Base-by-base conservation (phyloP, 2,113 vertebrate species). In the Hydrolagus affinis region DNA sequence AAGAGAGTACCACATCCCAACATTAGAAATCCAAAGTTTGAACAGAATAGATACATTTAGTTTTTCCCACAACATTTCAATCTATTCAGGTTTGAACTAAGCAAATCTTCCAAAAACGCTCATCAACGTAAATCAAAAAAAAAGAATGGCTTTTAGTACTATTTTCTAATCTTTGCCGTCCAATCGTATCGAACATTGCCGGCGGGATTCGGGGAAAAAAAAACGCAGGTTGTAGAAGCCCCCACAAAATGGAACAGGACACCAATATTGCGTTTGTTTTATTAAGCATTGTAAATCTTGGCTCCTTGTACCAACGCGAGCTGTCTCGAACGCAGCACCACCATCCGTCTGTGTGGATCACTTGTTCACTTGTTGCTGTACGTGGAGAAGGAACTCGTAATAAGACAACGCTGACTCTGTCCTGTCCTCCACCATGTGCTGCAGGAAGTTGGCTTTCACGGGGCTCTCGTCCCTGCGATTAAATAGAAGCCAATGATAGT, bases 321-420 rank as follows among this genome's bases (percentile, higher is more conserved):
- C 78, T 17, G 25, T 83, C 62, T 68, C 78, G 25, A 44, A 66
- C 60, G 8, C 60, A 83, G 60, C 23, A 17, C 60, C 64, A 83
- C 15, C 78, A 62, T 60, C 57, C 78, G 19, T 60, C 66, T 83
- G 28, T 83, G 23, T 69, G 86, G 85, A 89, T 95, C 94, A 98
- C 92, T 98, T 99, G 93, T 95, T 96, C 88, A 98, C 94, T 93
- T 98, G 97, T 91, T 98, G 96, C 86, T 99, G 97, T 89, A 99
- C 89, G 89, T 99, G 97, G 83, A 99, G 95, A 71, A 99, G 94
- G 90, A 98, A 98, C 91, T 99, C 97, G 86, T 98, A 99, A 89
- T 99, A 99, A 0, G 97, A 98, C 90, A 99, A 91, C 70, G 97
- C 97, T 62, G 97, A 98, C 92, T 98, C 97, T 77, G 97, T 99